Conservation (phyloP, 1,140 invertebrate species). For the Pogonomyrmex barbatus region DNA sequence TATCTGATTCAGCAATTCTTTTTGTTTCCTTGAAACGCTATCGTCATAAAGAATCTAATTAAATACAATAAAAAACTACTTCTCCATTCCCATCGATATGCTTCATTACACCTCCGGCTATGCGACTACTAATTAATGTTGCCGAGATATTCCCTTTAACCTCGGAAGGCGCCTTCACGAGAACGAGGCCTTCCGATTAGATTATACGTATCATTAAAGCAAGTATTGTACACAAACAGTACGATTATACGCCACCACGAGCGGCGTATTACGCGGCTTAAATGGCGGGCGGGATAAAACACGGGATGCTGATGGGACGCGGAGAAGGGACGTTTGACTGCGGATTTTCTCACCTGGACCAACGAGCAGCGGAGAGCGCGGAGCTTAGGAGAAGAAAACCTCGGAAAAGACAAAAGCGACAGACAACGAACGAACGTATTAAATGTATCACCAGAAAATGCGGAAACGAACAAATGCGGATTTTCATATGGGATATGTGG, state of each 20-base stretch:
- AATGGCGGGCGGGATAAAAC: conserved; percentile 57
- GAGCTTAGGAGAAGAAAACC: conserved; percentile 52
- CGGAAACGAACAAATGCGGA: conserved; percentile 15
- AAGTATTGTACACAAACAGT: conserved; percentile 77
- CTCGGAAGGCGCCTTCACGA: conserved; percentile 7
- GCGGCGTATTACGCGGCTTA: conserved; percentile 72
- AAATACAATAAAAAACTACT: background rate
- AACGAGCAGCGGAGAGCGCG: conserved; percentile 36
- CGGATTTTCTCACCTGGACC: conserved; percentile 63
- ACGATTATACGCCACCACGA: conserved; percentile 77
- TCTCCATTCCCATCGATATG: background rate
- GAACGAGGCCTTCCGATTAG: conserved; percentile 19
- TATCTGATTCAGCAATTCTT: background rate
- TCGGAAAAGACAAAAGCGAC: conserved; percentile 32
- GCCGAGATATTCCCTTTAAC: background rate
- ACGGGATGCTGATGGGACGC: conserved; percentile 45
- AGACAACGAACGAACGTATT: conserved; percentile 23
- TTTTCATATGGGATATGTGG: background rate
- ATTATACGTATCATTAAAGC: conserved; percentile 56
- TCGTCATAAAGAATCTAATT: background rate
- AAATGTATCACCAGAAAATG: background rate
- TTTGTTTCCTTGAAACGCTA: background rate
- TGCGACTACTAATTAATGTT: background rate
- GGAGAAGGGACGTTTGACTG: conserved; percentile 54
- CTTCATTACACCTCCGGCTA: conserved; percentile 20